Evolutionary conservation across 1,140 invertebrate species (phyloP).

Genomic region (Saccostrea echinata): DNA sequence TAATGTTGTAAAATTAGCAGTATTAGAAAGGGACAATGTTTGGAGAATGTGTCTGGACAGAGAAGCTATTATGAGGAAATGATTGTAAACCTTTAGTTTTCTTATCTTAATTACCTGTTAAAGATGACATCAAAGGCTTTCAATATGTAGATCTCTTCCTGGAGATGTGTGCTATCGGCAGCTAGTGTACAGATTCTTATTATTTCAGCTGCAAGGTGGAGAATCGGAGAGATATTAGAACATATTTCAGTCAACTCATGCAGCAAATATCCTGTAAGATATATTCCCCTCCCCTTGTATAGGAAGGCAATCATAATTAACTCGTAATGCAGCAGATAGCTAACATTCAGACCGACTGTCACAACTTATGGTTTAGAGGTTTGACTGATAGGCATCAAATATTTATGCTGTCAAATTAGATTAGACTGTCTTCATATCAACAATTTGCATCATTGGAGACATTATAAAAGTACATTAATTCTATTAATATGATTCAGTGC

Average conservation of each 20-base stretch:
- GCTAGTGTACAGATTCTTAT: neutral
- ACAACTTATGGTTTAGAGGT: neutral
- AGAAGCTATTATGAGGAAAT: neutral
- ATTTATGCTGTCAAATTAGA: slow-evolving; percentile 10
- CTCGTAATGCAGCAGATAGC: neutral
- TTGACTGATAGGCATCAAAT: slow-evolving; percentile 6
- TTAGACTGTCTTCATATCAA: neutral
- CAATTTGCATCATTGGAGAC: neutral
- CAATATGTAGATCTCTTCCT: neutral
- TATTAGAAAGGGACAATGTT: neutral
- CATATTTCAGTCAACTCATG: slow-evolving; percentile 1
- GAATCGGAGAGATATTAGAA: neutral
- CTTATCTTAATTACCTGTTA: neutral
- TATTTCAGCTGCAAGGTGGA: neutral
- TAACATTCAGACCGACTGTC: neutral
- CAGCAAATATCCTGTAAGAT: neutral
- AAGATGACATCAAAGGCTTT: neutral
- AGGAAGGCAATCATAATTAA: neutral
- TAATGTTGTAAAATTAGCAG: neutral
- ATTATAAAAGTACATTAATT: neutral
- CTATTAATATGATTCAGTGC: neutral
- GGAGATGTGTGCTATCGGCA: neutral
- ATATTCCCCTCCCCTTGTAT: neutral
- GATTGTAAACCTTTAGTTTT: neutral
- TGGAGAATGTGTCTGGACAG: neutral